Evolutionary conservation across 1,140 invertebrate species (phyloP).

Genomic region (silkworm (Bombyx mori)): DNA sequence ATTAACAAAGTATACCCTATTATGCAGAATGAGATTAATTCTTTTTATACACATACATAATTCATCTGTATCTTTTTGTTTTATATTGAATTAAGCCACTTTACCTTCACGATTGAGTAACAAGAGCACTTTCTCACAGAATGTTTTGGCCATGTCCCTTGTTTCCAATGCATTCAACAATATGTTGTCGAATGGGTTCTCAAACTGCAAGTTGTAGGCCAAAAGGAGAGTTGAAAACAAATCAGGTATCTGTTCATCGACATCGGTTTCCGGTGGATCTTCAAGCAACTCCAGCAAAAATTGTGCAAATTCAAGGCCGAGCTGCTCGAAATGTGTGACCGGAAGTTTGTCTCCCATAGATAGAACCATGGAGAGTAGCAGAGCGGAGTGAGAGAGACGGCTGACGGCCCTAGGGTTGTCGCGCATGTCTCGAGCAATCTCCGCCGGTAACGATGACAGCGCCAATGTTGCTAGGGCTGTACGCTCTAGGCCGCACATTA

Average conservation of each 20-base stretch:
- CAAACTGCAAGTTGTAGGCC: conserved; percentile 91
- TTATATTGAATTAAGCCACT: neutral
- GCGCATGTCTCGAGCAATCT: conserved; percentile 86
- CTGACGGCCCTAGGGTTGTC: conserved; percentile 79
- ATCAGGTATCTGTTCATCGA: conserved; percentile 86
- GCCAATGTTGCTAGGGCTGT: conserved; percentile 85
- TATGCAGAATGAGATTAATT: too few species aligned
- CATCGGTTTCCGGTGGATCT: conserved; percentile 80
- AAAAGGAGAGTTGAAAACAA: conserved; percentile 86
- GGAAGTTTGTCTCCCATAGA: conserved; percentile 91
- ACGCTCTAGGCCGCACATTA: conserved; percentile 87
- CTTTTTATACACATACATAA: too few species aligned
- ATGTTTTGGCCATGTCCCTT: conserved; percentile 82
- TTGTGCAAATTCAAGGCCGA: conserved; percentile 84
- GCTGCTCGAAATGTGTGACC: conserved; percentile 83
- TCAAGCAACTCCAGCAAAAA: conserved; percentile 88
- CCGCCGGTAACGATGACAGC: conserved; percentile 88
- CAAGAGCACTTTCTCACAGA: conserved; percentile 90
- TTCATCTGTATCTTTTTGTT: too few species aligned
- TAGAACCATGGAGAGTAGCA: conserved; percentile 87
- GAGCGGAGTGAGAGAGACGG: conserved; percentile 81
- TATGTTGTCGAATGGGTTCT: conserved; percentile 77
- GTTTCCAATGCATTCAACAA: conserved; percentile 82
- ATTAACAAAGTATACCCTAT: too few species aligned
- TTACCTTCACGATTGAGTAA: conserved; percentile 91